Conservation (phyloP, 2,113 vertebrate species). For the Coryphaenoides rupestris region DNA sequence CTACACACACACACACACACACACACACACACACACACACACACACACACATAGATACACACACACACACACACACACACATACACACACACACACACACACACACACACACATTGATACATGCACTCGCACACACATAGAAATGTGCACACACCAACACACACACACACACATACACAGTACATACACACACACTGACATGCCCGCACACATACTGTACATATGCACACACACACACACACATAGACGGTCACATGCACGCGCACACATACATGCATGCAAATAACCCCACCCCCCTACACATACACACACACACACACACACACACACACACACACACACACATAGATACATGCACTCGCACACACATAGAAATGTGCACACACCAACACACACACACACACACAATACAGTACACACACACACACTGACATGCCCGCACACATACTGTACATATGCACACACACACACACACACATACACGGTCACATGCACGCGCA, state of each 20-base stretch:
- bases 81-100: not conserved
- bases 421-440: no score
- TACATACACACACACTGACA: slow-evolving; percentile 6
- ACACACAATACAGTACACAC: no score
- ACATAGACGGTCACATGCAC: not conserved
- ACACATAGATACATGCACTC: slow-evolving; percentile 69
- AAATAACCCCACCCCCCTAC: slow-evolving; percentile 1
- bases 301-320: slow-evolving; percentile 32
- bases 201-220: not conserved
- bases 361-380: not conserved
- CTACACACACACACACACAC: not conserved
- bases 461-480: slow-evolving; percentile 55
- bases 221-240: not conserved
- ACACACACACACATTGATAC: not conserved
- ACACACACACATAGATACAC: not conserved
- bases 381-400: no score
- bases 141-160: slow-evolving; percentile 6
- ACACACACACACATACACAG: slow-evolving; percentile 22
- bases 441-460: no score
- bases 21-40: not conserved
- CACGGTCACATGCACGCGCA: slow-evolving; percentile 62
- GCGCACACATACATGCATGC: slow-evolving; percentile 2
- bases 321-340: not conserved
- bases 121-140: not conserved
- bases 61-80: not conserved